phyloP scores from a whole-genome alignment of 2,888 invertebrate genomes.

The Orchesellides sinensis region DNA sequence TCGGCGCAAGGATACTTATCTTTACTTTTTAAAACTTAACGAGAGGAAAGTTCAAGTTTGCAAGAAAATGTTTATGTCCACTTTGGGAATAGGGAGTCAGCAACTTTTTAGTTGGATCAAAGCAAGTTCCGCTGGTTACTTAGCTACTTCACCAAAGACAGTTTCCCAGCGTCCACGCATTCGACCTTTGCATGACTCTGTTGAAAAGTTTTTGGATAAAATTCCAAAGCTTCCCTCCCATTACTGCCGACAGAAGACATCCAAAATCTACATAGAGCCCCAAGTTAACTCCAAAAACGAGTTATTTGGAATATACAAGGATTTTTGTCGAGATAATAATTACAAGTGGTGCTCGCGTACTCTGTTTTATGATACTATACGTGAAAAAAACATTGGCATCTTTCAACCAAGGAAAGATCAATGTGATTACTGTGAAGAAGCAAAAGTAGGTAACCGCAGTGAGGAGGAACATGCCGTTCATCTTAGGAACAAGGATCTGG shows the following conservation, averaged over 20 bases:
- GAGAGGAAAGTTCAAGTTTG: conserved; percentile 14
- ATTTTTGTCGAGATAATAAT: neutral
- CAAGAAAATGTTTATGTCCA: conserved; percentile 33
- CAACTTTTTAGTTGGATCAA: conserved; percentile 18
- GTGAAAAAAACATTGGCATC: conserved; percentile 32
- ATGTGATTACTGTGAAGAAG: conserved; percentile 54
- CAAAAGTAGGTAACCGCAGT: conserved; percentile 49
- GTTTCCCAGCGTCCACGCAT: neutral
- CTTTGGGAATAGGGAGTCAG: neutral
- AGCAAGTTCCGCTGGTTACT: neutral
- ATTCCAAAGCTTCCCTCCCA: conserved; percentile 42
- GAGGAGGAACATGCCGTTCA: conserved; percentile 60
- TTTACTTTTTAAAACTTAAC: conserved; percentile 11
- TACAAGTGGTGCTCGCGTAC: neutral
- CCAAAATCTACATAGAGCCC: conserved; percentile 32
- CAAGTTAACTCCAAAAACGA: neutral
- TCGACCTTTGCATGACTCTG: neutral
- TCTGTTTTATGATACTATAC: neutral
- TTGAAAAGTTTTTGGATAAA: neutral
- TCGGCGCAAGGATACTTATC: neutral
- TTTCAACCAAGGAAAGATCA: conserved; percentile 45
- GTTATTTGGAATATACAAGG: neutral
- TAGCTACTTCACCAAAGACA: neutral
- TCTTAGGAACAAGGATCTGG: conserved; percentile 59
- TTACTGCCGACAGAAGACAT: conserved; percentile 5